Percentiles rank a stretch among this genome's conserved stretches.
Conservation (phyloP, 2,888 invertebrate genomes). For the Atethmia centrago region DNA sequence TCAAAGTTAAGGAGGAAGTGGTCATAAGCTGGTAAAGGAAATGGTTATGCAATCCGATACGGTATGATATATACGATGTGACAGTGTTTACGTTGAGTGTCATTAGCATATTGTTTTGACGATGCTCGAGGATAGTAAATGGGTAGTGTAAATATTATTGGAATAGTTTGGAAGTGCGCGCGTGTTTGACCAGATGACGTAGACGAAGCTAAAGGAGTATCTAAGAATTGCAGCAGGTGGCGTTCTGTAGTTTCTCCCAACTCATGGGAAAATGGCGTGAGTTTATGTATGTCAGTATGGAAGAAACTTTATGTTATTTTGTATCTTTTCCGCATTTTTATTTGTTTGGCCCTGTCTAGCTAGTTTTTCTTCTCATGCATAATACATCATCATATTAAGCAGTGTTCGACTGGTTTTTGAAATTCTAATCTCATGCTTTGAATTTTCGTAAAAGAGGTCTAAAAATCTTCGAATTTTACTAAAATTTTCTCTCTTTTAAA, state of each 20-base stretch:
- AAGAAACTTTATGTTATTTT: neutral
- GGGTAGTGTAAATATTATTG: too few relatives aligned
- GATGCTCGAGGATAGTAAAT: neutral
- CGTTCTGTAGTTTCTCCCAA: neutral
- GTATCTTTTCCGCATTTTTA: neutral
- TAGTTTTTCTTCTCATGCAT: slow-evolving; percentile 27
- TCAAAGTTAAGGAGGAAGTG: slow-evolving; percentile 63
- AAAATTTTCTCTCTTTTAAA: neutral
- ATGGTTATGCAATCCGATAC: slow-evolving; percentile 58
- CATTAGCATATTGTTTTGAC: slow-evolving; percentile 51
- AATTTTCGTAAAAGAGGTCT: neutral
- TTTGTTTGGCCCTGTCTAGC: neutral
- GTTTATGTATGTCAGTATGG: neutral
- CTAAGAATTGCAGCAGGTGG: neutral
- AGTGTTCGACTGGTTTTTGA: slow-evolving; percentile 1
- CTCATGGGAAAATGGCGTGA: neutral
- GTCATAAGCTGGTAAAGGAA: slow-evolving; percentile 45
- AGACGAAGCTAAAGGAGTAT: neutral
- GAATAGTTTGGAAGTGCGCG: neutral
- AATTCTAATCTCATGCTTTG: neutral
- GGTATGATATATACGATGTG: slow-evolving; percentile 28
- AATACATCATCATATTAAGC: slow-evolving; percentile 7
- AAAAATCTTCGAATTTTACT: neutral
- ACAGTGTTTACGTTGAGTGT: slow-evolving; percentile 13
- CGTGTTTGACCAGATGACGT: neutral